These are phyloP conservation scores for Ianthella basta DNA, from an alignment of 37 sponge, comb jelly and placozoan species.

Conservation along the genomic window DNA sequence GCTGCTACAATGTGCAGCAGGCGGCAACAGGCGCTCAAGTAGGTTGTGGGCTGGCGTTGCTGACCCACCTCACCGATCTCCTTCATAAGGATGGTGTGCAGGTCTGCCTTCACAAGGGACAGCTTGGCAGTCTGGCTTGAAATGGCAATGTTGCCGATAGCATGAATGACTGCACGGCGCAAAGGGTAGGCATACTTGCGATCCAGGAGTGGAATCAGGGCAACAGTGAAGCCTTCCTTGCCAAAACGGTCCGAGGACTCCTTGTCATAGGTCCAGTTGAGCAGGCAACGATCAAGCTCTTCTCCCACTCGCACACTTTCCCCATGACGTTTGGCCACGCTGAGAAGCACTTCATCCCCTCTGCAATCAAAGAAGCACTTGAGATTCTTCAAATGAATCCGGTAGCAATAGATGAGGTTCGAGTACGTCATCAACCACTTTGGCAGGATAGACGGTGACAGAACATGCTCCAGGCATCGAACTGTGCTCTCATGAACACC, in stretches of 20 bases:
- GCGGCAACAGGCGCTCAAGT: constrained; percentile 72
- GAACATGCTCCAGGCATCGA: not conserved
- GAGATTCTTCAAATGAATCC: constrained; percentile 16
- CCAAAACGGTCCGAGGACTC: constrained; percentile 59
- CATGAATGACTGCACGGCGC: constrained; percentile 53
- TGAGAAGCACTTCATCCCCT: not conserved
- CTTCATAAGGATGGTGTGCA: constrained; percentile 41
- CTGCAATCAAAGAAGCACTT: constrained; percentile 30
- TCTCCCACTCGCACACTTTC: constrained; percentile 38
- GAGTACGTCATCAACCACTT: constrained; percentile 13
- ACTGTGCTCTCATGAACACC: not conserved
- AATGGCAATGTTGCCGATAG: constrained; percentile 79
- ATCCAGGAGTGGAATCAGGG: constrained; percentile 34
- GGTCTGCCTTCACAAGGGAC: constrained; percentile 32
- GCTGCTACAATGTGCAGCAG: constrained; percentile 81
- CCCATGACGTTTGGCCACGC: not conserved
- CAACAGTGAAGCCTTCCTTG: constrained; percentile 41
- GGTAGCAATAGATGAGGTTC: constrained; percentile 25
- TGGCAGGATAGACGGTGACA: not conserved
- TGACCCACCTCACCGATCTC: constrained; percentile 19
- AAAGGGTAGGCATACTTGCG: constrained; percentile 20
- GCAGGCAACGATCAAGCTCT: constrained; percentile 64
- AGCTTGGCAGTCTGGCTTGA: constrained; percentile 66
- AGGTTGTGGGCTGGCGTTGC: not conserved
- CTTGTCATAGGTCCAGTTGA: constrained; percentile 75